Evolutionary conservation across 2,888 invertebrate species (phyloP).

Genomic region (Dynastes maya): DNA sequence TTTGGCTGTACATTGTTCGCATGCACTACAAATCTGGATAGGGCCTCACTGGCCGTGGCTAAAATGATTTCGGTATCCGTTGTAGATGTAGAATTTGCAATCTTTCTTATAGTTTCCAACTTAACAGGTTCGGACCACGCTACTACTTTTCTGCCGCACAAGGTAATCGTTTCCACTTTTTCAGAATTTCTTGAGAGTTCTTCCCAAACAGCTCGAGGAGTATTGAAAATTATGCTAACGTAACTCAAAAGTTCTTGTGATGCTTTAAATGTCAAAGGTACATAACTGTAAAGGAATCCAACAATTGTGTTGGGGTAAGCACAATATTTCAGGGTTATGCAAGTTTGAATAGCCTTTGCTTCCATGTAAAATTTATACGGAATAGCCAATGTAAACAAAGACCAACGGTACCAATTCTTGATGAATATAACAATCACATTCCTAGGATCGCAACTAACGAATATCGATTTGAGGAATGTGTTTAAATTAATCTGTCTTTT

Average conservation of each 20-base stretch:
- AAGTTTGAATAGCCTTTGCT: conserved; percentile 67
- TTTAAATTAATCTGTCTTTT: conserved; percentile 63
- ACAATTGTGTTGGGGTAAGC: conserved; percentile 66
- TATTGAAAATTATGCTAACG: conserved; percentile 68
- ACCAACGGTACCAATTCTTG: conserved; percentile 65
- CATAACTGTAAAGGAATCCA: conserved; percentile 67
- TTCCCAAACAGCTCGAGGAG: conserved; percentile 73
- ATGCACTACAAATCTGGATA: conserved; percentile 78
- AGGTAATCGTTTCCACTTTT: conserved; percentile 75
- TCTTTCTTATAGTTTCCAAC: conserved; percentile 73
- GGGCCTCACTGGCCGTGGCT: conserved; percentile 76
- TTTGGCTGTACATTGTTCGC: conserved; percentile 72
- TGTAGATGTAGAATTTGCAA: conserved; percentile 75
- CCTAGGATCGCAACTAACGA: conserved; percentile 69
- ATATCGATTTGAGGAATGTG: conserved; percentile 66
- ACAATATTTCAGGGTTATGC: conserved; percentile 65
- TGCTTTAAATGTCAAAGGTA: conserved; percentile 70
- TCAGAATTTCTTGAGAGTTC: conserved; percentile 76
- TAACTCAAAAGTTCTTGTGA: conserved; percentile 69
- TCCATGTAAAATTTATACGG: conserved; percentile 70
- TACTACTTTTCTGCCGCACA: conserved; percentile 82
- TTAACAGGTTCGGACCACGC: conserved; percentile 81
- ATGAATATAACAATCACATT: conserved; percentile 66
- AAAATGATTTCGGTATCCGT: conserved; percentile 78
- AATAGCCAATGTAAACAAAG: conserved; percentile 36